phyloP scores from a whole-genome alignment of 1,140 invertebrate genomes.

The Acromyrmex echinatior region DNA sequence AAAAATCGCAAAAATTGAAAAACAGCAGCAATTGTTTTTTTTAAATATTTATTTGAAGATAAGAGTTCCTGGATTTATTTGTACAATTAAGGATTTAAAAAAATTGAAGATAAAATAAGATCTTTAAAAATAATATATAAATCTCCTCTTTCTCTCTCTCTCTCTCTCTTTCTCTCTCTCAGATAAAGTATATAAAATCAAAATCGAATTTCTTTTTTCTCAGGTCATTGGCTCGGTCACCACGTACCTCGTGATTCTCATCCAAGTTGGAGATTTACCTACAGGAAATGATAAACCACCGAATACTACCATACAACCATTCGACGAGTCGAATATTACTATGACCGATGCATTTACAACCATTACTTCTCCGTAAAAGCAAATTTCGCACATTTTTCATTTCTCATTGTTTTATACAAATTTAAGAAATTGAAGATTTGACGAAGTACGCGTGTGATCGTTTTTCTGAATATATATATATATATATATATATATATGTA shows the following conservation, averaged over 20 bases:
- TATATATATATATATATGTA: too few species aligned
- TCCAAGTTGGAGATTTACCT: constrained; percentile 66
- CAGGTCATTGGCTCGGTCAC: constrained; percentile 89
- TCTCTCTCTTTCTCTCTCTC: too few species aligned
- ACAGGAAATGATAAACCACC: not conserved
- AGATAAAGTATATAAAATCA: too few species aligned
- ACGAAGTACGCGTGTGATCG: not conserved
- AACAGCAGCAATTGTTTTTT: not conserved
- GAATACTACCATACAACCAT: not conserved
- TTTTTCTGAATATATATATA: not conserved
- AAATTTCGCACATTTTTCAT: not conserved
- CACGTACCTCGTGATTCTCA: constrained; percentile 87
- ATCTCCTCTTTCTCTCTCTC: too few species aligned
- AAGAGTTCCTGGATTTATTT: too few species aligned
- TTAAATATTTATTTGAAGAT: not conserved
- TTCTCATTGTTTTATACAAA: not conserved
- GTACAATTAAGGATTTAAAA: too few species aligned
- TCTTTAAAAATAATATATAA: too few species aligned
- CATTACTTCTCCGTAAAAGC: not conserved
- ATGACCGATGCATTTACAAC: not conserved
- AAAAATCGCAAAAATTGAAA: not conserved
- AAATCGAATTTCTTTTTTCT: constrained; percentile 70
- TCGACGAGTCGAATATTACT: constrained; percentile 4
- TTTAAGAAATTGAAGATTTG: not conserved
- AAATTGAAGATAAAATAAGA: too few species aligned